Percentiles rank a stretch among this genome's conserved stretches.
phyloP scores from a whole-genome alignment of 2,888 invertebrate genomes.

The Amblyjoppa proteus region DNA sequence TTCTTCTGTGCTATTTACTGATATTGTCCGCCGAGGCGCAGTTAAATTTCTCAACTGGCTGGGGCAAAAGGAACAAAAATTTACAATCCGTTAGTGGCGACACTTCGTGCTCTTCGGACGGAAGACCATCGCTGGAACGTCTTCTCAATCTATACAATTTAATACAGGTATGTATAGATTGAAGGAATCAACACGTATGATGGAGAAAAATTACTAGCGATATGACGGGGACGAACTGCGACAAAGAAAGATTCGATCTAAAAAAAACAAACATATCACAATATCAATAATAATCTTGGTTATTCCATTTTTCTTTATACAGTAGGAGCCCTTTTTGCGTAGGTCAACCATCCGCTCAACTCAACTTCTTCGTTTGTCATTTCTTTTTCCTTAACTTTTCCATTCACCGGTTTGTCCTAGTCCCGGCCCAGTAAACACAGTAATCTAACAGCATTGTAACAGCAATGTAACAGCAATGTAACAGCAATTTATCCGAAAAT shows the following conservation, averaged over 20 bases:
- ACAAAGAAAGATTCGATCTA: not conserved
- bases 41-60: conserved; percentile 80
- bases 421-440: no score
- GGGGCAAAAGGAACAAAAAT: conserved; percentile 79
- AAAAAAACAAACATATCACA: no score
- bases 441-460: no score
- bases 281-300: no score
- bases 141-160: conserved; percentile 74
- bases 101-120: conserved; percentile 65
- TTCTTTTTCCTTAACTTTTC: no score
- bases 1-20: conserved; percentile 67
- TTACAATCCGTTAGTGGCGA: conserved; percentile 59
- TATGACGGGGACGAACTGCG: not conserved
- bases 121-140: conserved; percentile 73
- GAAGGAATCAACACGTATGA: not conserved
- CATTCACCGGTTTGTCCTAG: no score
- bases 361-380: no score
- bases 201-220: not conserved
- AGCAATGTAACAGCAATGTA: no score
- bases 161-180: conserved; percentile 72
- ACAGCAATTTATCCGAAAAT: no score
- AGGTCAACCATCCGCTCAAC: no score
- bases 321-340: no score
- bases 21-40: conserved; percentile 73
- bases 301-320: no score